These are phyloP conservation scores for Drosophila athabasca DNA, from an alignment of 1,140 invertebrate genomes.

Conservation along the genomic window DNA sequence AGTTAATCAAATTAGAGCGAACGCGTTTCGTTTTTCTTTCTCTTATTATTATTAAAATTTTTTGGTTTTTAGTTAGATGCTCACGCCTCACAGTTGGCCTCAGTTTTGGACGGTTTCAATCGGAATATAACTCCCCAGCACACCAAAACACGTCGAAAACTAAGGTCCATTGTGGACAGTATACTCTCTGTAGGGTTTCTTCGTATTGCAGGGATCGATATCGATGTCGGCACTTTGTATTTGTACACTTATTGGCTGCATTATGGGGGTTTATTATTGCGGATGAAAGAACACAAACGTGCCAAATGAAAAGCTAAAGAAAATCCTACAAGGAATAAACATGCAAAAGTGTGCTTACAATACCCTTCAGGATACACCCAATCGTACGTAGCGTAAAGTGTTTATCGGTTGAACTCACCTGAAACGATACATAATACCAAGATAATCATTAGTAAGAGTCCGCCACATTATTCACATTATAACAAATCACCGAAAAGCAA, in stretches of 20 bases:
- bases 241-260: constrained; percentile 17
- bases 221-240: constrained; percentile 28
- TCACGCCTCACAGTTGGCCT: constrained; percentile 72
- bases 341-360: constrained; percentile 23
- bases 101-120: constrained; percentile 84
- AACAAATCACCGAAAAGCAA: constrained; percentile 21
- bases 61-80: constrained; percentile 30
- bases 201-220: neutral
- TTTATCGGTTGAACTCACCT: constrained; percentile 50
- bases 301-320: neutral
- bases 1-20: constrained; percentile 15
- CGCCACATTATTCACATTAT: constrained; percentile 28
- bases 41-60: neutral
- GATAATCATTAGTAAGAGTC: constrained; percentile 33
- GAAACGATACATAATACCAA: constrained; percentile 31
- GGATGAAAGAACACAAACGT: constrained; percentile 1
- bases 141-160: constrained; percentile 84
- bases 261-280: neutral
- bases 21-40: constrained; percentile 12
- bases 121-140: constrained; percentile 73
- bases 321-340: neutral
- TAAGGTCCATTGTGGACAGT: constrained; percentile 70
- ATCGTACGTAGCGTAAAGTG: constrained; percentile 1
- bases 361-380: constrained; percentile 8
- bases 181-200: neutral